Conservation (phyloP, 2,113 vertebrate genomes). For the Megaptera novaeangliae region DNA sequence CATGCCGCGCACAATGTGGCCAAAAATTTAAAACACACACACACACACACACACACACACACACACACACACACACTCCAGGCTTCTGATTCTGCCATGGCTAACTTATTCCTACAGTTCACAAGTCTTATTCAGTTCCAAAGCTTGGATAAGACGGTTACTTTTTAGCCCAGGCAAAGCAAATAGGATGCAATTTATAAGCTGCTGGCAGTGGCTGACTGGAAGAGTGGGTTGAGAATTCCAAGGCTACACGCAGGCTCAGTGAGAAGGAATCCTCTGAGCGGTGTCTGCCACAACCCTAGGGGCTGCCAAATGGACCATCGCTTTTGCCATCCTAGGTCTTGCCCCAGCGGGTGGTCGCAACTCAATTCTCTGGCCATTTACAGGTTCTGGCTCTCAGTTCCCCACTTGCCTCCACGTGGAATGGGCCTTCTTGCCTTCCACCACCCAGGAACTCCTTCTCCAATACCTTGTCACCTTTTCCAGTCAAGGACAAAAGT, state of each 20-base stretch:
- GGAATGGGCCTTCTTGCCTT: neutral
- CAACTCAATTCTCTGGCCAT: neutral
- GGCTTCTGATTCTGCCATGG: neutral
- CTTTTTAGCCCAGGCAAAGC: neutral
- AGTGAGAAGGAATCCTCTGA: neutral
- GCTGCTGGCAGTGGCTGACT: neutral
- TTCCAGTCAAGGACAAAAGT: neutral
- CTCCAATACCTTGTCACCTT: neutral
- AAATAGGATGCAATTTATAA: neutral
- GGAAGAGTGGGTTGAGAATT: neutral
- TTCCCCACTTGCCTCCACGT: neutral
- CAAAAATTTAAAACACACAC: neutral
- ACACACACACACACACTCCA: too few relatives aligned
- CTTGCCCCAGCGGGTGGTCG: neutral
- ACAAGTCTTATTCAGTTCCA: neutral
- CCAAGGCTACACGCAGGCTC: neutral
- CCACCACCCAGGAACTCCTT: neutral
- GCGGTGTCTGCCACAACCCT: too few relatives aligned
- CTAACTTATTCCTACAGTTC: neutral
- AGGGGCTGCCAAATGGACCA: neutral
- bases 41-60: neutral
- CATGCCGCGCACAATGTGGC: accelerated
- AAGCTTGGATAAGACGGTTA: neutral
- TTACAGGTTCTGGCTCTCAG: neutral
- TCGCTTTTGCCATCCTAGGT: neutral